Evolutionary conservation across 2,797 vertebrate genomes (phyloP).

Genomic region (Petrocephalus sullivani): DNA sequence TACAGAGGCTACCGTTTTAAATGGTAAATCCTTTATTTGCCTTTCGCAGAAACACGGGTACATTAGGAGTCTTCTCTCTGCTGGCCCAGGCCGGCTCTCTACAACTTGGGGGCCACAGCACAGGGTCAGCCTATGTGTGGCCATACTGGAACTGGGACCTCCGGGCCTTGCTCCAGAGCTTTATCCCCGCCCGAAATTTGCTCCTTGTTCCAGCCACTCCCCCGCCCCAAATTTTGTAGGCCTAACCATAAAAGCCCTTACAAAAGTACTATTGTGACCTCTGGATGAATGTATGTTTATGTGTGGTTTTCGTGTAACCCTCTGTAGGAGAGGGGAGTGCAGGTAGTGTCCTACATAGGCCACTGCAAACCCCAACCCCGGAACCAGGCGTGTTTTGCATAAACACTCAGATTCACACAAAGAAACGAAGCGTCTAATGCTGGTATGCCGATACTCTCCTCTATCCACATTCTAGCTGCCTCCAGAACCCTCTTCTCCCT

Average conservation of each 20-base stretch:
- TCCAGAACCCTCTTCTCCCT: not conserved
- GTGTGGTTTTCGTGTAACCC: not conserved
- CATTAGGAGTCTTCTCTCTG: no score
- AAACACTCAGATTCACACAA: not conserved
- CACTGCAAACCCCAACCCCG: not conserved
- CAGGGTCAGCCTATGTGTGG: no score
- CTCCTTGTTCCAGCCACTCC: no score
- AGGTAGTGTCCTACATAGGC: not conserved
- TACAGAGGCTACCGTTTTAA: not conserved
- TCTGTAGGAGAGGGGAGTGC: not conserved
- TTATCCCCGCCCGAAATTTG: no score
- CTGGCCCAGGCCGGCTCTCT: no score
- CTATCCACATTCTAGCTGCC: not conserved
- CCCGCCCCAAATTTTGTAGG: not conserved
- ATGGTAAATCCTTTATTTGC: no score
- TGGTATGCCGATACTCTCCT: not conserved
- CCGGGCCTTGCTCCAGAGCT: no score
- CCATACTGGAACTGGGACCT: no score
- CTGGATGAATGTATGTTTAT: not conserved
- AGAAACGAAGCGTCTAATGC: not conserved
- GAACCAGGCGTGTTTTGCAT: constrained; percentile 2
- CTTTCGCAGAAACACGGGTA: no score
- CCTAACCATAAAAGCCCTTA: not conserved
- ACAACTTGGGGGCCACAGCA: no score
- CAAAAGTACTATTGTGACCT: not conserved